Percentiles rank a stretch among this genome's conserved stretches.
These are phyloP conservation scores for Aplocera efformata DNA, from an alignment of 2,888 invertebrate species.

Conservation along the genomic window DNA sequence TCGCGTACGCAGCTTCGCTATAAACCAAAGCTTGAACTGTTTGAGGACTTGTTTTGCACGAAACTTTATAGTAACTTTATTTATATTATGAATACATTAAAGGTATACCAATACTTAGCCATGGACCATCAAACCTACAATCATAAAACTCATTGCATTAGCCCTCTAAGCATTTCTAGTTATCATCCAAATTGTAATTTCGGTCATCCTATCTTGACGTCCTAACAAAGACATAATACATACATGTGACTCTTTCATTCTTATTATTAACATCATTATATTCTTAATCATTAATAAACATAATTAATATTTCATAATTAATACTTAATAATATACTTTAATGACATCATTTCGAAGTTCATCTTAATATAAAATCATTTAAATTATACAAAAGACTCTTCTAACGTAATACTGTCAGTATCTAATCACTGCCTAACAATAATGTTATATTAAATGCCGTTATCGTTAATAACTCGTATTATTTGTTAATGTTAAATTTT, in stretches of 20 bases:
- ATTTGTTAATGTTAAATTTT: conserved; percentile 67
- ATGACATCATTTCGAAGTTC: conserved; percentile 16
- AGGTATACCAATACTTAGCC: conserved; percentile 6
- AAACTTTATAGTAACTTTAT: conserved; percentile 7
- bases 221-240: conserved; percentile 4
- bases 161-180: conserved; percentile 22
- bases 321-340: conserved; percentile 17
- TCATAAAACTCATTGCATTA: conserved; percentile 17
- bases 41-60: conserved; percentile 13
- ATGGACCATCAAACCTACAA: conserved; percentile 22
- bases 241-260: conserved; percentile 14
- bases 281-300: conserved; percentile 21
- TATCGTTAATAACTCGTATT: conserved; percentile 58
- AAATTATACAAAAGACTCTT: conserved; percentile 26
- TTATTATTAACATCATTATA: conserved; percentile 1
- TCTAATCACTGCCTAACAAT: conserved; percentile 63
- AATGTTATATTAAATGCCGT: conserved; percentile 53
- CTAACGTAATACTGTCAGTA: conserved; percentile 54
- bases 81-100: conserved; percentile 8
- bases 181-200: conserved; percentile 4
- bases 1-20: conserved; percentile 11
- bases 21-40: conserved; percentile 8
- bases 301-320: conserved; percentile 19
- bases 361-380: conserved; percentile 25
- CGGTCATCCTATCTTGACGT: conserved; percentile 1